Conservation (phyloP, 1,140 invertebrate genomes). For the Rhizoglyphus robini region DNA sequence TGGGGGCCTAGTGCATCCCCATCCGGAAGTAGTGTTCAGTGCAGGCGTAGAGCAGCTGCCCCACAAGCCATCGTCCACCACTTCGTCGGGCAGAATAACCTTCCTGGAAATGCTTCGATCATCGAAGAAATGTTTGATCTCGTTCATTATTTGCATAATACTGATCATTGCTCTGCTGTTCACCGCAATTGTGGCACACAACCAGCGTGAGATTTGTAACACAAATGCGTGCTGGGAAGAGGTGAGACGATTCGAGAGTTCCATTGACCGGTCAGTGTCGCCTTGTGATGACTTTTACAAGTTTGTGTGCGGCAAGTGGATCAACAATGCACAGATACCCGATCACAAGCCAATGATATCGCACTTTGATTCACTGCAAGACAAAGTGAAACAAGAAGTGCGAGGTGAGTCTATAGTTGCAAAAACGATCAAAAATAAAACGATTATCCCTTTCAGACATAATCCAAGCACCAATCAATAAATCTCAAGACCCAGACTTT, state of each 20-base stretch:
- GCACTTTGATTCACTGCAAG: constrained; percentile 60
- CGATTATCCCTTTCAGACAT: background rate
- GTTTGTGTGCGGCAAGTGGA: constrained; percentile 61
- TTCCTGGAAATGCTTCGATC: too few relatives aligned
- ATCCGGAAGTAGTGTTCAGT: too few relatives aligned
- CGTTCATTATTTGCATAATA: background rate
- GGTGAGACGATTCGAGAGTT: constrained; percentile 29
- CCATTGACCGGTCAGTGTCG: constrained; percentile 54
- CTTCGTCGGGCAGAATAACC: too few relatives aligned
- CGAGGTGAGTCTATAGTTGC: constrained; percentile 23
- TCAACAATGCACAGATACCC: constrained; percentile 45
- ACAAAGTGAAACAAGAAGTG: constrained; percentile 60
- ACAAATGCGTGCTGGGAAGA: background rate
- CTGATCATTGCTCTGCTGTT: background rate
- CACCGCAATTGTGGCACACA: background rate
- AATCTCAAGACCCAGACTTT: constrained; percentile 49
- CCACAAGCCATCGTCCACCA: too few relatives aligned
- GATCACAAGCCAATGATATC: constrained; percentile 64
- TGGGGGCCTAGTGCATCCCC: too few relatives aligned
- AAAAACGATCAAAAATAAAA: background rate
- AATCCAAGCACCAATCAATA: constrained; percentile 9
- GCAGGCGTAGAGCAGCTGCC: too few relatives aligned
- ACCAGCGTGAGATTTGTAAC: background rate
- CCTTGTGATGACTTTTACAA: constrained; percentile 69
- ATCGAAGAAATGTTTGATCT: background rate